Base-by-base conservation (phyloP, 2,797 vertebrate species). In the Pseudopleuronectes americanus region DNA sequence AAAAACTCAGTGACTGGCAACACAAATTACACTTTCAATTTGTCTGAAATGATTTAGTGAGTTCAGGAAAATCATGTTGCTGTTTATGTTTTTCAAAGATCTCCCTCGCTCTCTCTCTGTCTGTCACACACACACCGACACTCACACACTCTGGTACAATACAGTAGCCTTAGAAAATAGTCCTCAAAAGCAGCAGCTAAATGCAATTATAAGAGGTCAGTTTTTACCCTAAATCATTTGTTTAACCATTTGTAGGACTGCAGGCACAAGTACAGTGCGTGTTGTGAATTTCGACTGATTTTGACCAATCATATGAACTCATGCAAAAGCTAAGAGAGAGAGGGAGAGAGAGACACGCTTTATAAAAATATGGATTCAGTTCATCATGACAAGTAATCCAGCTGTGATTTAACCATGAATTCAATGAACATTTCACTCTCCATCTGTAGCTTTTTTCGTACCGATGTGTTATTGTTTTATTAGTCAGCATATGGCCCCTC, bases 151-250 rank as follows among this genome's bases (percentile, higher is more conserved):
- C 58, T 4, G 7, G 12, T 9, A 69, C 41, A 84, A 31, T 58
- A 63, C 65, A 65, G 74, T 68, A 66, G 72, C 74, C 43, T 84
- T 83, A 73, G 55, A 75, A 87, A 80, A 66, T 56, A 55, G 71
- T 72, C 57, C 67, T 74, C 75, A 62, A 36, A 67, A 71, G 38
- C 43, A 61, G 52, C 16, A 71, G 57, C 60, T 45, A 80, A 80
- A 79, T 68, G 64, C 63, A 80, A 79, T 80, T 77, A 87, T 64
- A 14, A 74, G 62, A 76, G 74, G 55, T 76, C 55, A 47, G 63
- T 68, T 71, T 84, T 74, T 59, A 76, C 58, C 69, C 66, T 61
- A 66, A 67, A 86, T 69, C 84, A 81, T 87, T 84, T 79, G 68
- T 82, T 82, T 72, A 79, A 83, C 26, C 26, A 16, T 84, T 83